Evolutionary conservation across 2,113 vertebrate genomes (phyloP).

Genomic region (Aspidoscelis tigris): DNA sequence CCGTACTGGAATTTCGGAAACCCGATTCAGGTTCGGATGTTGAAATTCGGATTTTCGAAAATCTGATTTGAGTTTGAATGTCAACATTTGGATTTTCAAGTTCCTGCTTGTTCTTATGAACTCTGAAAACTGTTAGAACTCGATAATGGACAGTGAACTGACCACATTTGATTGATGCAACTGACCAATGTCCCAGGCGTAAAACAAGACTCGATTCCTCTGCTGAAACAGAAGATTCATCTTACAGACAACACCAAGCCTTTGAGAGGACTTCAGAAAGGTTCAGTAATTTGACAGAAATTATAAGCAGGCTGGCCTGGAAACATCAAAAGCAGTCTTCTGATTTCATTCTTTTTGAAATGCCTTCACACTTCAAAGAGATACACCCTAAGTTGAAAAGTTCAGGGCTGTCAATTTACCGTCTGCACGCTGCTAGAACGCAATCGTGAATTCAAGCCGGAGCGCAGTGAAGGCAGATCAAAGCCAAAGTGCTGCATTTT

Average conservation of each 20-base stretch:
- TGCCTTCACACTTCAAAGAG: slow-evolving; percentile 54
- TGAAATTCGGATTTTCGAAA: no score
- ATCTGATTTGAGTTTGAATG: no score
- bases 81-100: no score
- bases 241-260: not conserved
- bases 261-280: slow-evolving; percentile 46
- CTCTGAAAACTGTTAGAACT: not conserved
- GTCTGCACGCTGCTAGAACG: slow-evolving; percentile 14
- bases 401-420: slow-evolving; percentile 58
- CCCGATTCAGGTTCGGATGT: no score
- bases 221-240: slow-evolving; percentile 28
- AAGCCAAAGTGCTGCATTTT: not conserved
- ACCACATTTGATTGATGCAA: not conserved
- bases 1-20: no score
- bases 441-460: slow-evolving; percentile 21
- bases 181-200: not conserved
- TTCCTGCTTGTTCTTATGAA: no score
- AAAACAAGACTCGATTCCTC: not conserved
- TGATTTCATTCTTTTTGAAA: slow-evolving; percentile 48
- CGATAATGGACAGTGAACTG: no score
- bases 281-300: slow-evolving; percentile 19
- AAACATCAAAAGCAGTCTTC: slow-evolving; percentile 45
- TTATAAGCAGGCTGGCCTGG: slow-evolving; percentile 50
- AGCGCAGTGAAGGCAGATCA: not conserved
- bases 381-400: slow-evolving; percentile 63